Conservation (phyloP, 1,140 invertebrate genomes). For the Homalodisca vitripennis region DNA sequence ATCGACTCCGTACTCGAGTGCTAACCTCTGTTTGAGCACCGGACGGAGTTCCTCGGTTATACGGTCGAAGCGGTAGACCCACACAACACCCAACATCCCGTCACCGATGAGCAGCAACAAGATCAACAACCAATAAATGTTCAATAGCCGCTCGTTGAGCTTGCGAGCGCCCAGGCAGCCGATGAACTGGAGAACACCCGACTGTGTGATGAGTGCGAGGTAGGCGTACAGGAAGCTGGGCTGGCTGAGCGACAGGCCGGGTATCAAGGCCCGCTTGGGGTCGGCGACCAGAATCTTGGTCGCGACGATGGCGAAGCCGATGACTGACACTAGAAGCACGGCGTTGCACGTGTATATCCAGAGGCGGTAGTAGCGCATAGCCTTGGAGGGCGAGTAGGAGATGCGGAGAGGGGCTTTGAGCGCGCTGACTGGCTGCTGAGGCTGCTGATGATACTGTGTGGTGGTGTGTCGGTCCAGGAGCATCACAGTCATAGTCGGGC, state of each 20-base stretch:
- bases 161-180: slow-evolving; percentile 78
- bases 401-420: slow-evolving; percentile 27
- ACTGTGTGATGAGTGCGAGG: slow-evolving; percentile 70
- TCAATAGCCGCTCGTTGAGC: slow-evolving; percentile 75
- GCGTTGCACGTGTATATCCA: slow-evolving; percentile 93
- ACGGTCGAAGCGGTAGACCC: slow-evolving; percentile 78
- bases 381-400: slow-evolving; percentile 39
- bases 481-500: slow-evolving; percentile 20
- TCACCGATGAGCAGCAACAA: slow-evolving; percentile 79
- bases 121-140: slow-evolving; percentile 82
- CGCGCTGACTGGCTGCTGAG: slow-evolving; percentile 18
- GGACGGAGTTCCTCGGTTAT: slow-evolving; percentile 70
- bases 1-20: slow-evolving; percentile 67
- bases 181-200: slow-evolving; percentile 54
- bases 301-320: slow-evolving; percentile 76
- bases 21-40: slow-evolving; percentile 57
- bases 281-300: slow-evolving; percentile 58
- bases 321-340: slow-evolving; percentile 75
- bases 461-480: slow-evolving; percentile 22
- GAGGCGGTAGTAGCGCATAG: slow-evolving; percentile 76
- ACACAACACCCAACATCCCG: slow-evolving; percentile 80
- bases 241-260: slow-evolving; percentile 70
- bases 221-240: slow-evolving; percentile 79
- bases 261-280: slow-evolving; percentile 65
- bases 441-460: slow-evolving; percentile 24